Conservation (phyloP, 2,888 invertebrate genomes). For the Scrobipalpa atriplicella region DNA sequence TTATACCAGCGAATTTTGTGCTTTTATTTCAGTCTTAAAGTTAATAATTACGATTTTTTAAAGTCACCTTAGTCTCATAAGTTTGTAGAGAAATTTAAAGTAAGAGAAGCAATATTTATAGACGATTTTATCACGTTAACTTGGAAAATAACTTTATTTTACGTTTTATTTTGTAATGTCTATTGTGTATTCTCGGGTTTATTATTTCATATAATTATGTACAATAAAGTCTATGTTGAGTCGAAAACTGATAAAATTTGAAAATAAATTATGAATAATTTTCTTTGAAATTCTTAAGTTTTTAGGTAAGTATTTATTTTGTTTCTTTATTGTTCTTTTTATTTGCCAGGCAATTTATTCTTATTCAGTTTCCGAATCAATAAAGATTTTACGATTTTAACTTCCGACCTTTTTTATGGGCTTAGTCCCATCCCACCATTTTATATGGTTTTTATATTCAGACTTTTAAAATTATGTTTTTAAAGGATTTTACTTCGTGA, state of each 20-base stretch:
- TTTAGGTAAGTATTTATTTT: background rate
- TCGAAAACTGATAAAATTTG: conserved; percentile 19
- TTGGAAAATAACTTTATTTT: conserved; percentile 49
- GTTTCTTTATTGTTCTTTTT: background rate
- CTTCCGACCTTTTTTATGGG: conserved; percentile 4
- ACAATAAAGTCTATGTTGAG: conserved; percentile 8
- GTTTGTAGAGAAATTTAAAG: conserved; percentile 27
- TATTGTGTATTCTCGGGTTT: conserved; percentile 24
- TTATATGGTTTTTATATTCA: conserved; percentile 30
- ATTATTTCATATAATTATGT: background rate
- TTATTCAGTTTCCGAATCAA: background rate
- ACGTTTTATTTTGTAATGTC: conserved; percentile 53
- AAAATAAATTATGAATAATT: background rate
- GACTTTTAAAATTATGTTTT: conserved; percentile 28
- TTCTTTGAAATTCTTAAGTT: conserved; percentile 13
- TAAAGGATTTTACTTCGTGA: conserved; percentile 39
- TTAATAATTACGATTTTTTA: background rate
- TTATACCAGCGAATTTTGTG: no score
- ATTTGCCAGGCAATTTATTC: background rate
- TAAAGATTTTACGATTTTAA: conserved; percentile 13
- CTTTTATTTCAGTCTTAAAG: no score
- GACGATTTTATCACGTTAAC: conserved; percentile 47
- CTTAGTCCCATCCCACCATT: conserved; percentile 19
- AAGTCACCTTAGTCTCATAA: background rate
- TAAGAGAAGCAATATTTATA: conserved; percentile 51